Conservation (phyloP, 2,113 vertebrate species). For the Ochotona curzoniae region DNA sequence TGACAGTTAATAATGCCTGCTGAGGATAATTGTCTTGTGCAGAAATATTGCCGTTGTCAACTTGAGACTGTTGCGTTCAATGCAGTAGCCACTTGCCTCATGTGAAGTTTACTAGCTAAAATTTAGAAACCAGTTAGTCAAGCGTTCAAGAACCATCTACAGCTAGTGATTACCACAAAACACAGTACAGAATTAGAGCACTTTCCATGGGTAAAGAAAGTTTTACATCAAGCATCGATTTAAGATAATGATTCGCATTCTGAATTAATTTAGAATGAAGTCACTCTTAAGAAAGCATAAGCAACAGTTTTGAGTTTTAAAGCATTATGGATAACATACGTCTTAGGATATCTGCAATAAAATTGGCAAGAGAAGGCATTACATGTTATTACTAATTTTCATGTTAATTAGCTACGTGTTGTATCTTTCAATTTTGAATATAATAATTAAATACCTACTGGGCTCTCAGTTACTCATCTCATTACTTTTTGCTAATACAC, state of each 20-base stretch:
- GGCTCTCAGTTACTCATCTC: conserved; percentile 48
- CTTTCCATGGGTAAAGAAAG: not conserved
- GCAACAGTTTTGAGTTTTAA: not conserved
- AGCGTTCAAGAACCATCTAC: not conserved
- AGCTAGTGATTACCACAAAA: not conserved
- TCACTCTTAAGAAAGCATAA: not conserved
- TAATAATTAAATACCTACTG: conserved; percentile 52
- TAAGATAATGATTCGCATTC: conserved; percentile 2
- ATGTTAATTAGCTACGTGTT: not conserved
- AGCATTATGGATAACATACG: not conserved
- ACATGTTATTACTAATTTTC: not conserved
- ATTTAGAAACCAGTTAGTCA: conserved; percentile 1
- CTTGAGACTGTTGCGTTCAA: not conserved
- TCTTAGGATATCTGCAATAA: not conserved
- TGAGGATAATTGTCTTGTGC: not conserved
- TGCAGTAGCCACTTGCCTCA: not conserved
- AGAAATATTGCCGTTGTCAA: not conserved
- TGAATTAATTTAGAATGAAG: not conserved
- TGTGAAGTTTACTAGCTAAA: conserved; percentile 13
- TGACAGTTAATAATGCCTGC: not conserved
- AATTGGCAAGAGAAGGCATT: not conserved
- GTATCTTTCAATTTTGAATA: conserved; percentile 19
- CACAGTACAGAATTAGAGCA: not conserved
- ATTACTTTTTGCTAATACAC: conserved; percentile 59
- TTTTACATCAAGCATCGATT: not conserved